Evolutionary conservation across 2,797 vertebrate genomes (phyloP).

Genomic region (Capromys pilorides): DNA sequence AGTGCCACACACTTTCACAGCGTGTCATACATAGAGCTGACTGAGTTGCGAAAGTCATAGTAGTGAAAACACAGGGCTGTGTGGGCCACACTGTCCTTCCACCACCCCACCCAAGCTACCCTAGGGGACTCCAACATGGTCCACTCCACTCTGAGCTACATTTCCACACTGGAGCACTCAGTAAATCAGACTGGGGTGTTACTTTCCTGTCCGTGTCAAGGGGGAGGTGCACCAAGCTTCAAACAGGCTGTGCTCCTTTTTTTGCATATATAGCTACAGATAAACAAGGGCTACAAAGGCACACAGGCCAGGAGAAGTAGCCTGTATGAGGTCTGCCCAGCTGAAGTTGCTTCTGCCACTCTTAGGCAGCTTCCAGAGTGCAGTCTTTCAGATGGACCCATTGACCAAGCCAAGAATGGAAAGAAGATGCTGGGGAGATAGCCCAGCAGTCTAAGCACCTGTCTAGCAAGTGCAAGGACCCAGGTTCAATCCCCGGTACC

Average conservation of each 20-base stretch:
- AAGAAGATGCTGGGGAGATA: background rate
- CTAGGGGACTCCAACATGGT: background rate
- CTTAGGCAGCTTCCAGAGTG: background rate
- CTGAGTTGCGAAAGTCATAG: background rate
- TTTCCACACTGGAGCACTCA: background rate
- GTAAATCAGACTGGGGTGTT: background rate
- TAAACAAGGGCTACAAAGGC: background rate
- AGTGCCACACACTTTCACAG: background rate
- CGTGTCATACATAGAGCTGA: accelerated
- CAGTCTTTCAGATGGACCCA: background rate
- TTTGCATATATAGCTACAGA: background rate
- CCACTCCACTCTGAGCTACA: background rate
- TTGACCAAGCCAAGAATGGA: background rate
- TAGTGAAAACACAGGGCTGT: background rate
- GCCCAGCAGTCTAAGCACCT: too few relatives aligned
- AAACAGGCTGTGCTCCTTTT: background rate
- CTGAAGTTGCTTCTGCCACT: background rate
- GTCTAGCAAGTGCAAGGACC: too few relatives aligned
- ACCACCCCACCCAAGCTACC: background rate
- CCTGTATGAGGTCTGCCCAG: background rate
- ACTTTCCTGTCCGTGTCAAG: background rate
- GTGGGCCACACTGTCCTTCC: background rate
- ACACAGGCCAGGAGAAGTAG: background rate
- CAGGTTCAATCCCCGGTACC: too few relatives aligned
- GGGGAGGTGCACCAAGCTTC: background rate